Evolutionary conservation across 1,140 invertebrate species (phyloP).

Genomic region (Hyphantria cunea): DNA sequence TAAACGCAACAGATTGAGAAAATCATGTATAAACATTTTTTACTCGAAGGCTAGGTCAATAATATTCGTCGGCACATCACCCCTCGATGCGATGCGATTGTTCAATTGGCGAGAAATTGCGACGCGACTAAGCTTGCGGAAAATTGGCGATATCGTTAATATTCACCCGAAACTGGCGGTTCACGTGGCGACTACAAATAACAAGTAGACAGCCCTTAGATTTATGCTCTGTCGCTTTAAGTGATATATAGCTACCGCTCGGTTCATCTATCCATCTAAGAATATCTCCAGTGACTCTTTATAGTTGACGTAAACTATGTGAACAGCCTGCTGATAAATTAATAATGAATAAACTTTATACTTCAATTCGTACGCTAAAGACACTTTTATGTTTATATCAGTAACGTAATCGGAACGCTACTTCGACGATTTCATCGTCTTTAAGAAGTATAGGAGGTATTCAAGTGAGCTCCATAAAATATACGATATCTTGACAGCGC

Average conservation of each 20-base stretch:
- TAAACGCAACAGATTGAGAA: constrained; percentile 17
- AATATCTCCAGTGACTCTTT: constrained; percentile 49
- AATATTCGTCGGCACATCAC: constrained; percentile 39
- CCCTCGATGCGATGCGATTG: constrained; percentile 71
- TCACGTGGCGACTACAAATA: constrained; percentile 80
- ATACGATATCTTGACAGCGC: constrained; percentile 57
- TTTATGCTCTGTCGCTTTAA: constrained; percentile 79
- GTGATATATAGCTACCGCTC: constrained; percentile 69
- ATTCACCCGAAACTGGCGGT: constrained; percentile 78
- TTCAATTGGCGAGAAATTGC: constrained; percentile 81
- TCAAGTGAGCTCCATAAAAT: constrained; percentile 49
- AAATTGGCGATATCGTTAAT: constrained; percentile 82
- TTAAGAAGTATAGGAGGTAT: constrained; percentile 40
- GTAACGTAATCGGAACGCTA: constrained; percentile 31
- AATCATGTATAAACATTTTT: constrained; percentile 27
- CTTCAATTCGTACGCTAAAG: no score
- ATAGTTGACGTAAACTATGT: constrained; percentile 27
- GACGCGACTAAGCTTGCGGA: constrained; percentile 77
- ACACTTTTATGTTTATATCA: neutral
- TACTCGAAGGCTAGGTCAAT: constrained; percentile 32
- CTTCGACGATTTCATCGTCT: constrained; percentile 16
- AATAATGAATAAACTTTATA: constrained; percentile 6
- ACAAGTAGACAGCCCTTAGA: constrained; percentile 74
- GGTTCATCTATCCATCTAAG: constrained; percentile 51
- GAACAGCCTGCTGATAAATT: constrained; percentile 11